Evolutionary conservation across 2,888 invertebrate species (phyloP), one percentile per base, ranked within the genome.

Genomic region (Drosophila formosana): DNA sequence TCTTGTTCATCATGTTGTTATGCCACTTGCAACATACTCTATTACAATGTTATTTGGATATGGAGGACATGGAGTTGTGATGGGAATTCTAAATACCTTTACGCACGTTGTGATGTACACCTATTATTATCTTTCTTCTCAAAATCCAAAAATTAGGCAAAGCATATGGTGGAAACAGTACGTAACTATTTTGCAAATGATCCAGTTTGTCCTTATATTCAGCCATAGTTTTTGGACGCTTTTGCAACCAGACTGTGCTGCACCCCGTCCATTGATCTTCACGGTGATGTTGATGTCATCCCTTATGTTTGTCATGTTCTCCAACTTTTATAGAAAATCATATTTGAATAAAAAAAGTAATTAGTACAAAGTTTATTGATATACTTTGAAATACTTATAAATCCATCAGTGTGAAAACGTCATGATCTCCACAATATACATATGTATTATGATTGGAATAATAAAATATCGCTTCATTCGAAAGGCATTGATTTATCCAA

Each of bases 141-240:
- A 63, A 9, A 72, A 52, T 4, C 43, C 34, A n/a, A 3, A 30
- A 3, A 6, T 53, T 3, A 68, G 47, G 34, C 4, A 50, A 1
- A 74, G 51, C 30, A 50, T 58, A 7, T 78, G 82, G 68, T 74
- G 66, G 61, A 84, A 81, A 18, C 57, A 71, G 32, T 81, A 81
- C 25, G 34, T 74, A 1, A 84, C 80, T 11, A 56, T 82, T 5
- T 9, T 70, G 3, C 80, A 80, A 50, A 32, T 80, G 52, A 4
- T 72, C 4, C 80, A 80, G 67, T 80, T 80, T 13, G 6, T 37
- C 0, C 4, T 68, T 0, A 52, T 78, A 51, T 65, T 74, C 5
- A 5, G 11, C 2, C 70, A 80, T 39, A 52, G 61, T 9, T 2
- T 46, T 1, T 67, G 61, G 41, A 78, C 69, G 0, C 32, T 58